Evolutionary conservation across 2,888 invertebrate species (phyloP).

Genomic region (Nineta flava): DNA sequence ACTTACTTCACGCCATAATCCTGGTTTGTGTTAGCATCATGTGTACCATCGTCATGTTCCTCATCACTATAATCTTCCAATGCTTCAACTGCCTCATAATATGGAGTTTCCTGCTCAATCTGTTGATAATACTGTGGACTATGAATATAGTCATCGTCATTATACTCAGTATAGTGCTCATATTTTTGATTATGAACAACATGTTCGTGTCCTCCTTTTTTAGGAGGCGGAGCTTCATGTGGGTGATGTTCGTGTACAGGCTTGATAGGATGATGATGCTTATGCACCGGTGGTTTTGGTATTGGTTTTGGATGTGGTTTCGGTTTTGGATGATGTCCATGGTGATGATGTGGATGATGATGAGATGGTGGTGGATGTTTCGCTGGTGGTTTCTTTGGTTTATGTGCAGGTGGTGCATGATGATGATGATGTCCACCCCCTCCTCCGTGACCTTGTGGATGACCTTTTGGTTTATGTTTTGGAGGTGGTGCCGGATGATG

Average conservation of each 20-base stretch:
- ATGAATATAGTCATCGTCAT: neutral
- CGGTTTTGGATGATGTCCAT: constrained; percentile 12
- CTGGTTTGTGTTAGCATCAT: too few relatives aligned
- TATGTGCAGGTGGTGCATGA: constrained; percentile 20
- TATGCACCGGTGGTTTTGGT: constrained; percentile 8
- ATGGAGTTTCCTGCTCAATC: neutral
- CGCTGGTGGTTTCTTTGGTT: constrained; percentile 25
- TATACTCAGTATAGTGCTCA: neutral
- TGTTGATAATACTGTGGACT: neutral
- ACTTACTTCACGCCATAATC: too few relatives aligned
- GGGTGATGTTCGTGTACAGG: neutral
- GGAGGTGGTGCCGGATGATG: neutral
- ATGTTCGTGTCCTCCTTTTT: neutral
- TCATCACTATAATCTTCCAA: too few relatives aligned
- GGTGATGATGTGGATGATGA: constrained; percentile 23
- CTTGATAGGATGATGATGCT: neutral
- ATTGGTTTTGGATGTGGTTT: constrained; percentile 7
- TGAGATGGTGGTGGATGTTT: constrained; percentile 17
- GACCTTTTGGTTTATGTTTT: neutral
- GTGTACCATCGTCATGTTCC: too few relatives aligned
- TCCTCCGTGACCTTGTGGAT: constrained; percentile 10
- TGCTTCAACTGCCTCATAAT: too few relatives aligned
- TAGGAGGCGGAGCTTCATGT: neutral
- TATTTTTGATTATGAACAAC: neutral
- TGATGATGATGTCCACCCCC: constrained; percentile 13